Base-by-base conservation (phyloP, 2,888 invertebrate species). In the Teinopalpus imperialis region DNA sequence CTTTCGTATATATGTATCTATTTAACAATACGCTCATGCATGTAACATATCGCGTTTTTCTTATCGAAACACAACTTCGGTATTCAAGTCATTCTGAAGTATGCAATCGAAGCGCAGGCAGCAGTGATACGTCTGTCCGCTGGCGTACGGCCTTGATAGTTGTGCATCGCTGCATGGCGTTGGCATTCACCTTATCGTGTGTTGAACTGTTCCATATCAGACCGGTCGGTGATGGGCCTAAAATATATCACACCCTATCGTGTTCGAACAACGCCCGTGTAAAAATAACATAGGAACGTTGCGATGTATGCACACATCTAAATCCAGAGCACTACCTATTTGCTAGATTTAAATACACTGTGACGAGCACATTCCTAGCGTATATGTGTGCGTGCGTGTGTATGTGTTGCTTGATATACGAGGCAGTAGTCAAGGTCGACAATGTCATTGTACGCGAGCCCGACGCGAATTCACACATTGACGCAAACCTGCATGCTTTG, bases 381-480 rank as follows among this genome's bases (percentile, higher is more conserved):
- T 47, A 8, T 53, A 41, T 52, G 54, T 65, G 62, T 63, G 64
- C 63, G 69, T 57, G 64, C 69, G 51, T 23, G n/a, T 58, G 53
- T 61, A 55, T 53, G 52, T 51, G 54, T 43, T 37, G 57, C 53
- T 52, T 74, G 75, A 74, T 81, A 81, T 81, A 75, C 70, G 76
- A 76, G 76, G 78, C 76, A 76, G 69, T 78, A 82, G 80, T 83
- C 87, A 88, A 88, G 88, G 88, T 88, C 87, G 83, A 69, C 76
- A 78, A 78, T 78, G 88, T 88, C 88, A 87, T 86, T 88, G 88
- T 86, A 88, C 87, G 74, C 72, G 66, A 73, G 72, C 73, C 66
- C 66, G 70, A 61, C 74, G 76, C 73, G 69, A 72, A 75, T 72
- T 71, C 73, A 70, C 77, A 72, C 79, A 66, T 65, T 61, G 59